Base-by-base conservation (phyloP, 2,888 invertebrate genomes). In the Cerastoderma edule region DNA sequence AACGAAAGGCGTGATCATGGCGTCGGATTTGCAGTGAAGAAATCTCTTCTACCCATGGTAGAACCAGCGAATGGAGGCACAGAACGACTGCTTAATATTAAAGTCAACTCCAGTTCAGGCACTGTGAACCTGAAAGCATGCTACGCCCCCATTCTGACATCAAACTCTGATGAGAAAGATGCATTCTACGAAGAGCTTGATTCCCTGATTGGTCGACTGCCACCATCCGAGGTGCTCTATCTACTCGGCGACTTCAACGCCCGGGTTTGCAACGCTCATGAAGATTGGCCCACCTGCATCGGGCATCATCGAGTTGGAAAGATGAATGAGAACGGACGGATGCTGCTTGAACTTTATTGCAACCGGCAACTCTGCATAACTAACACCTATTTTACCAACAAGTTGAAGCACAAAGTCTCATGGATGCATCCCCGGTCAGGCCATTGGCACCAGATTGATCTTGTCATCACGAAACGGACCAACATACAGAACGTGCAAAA, bases 371-470 rank as follows among this genome's bases (percentile, higher is more conserved):
- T 44, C 44, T 44, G 44, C 16, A 19, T 44, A 13, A 44, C 10
- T 24, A 48, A 48, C 48, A 48, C 48, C 48, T 48, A 8, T 24
- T 48, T 48, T 16, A 4, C 4, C 6, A 48, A 4, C 19, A 48
- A 48, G 24, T 24, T 22, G 22, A 48, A n/a, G n/a, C n/a, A n/a
- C n/a, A n/a, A n/a, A n/a, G n/a, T n/a, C n/a, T n/a, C n/a, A n/a
- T n/a, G n/a, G n/a, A n/a, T n/a, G n/a, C n/a, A n/a, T n/a, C n/a
- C n/a, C n/a, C n/a, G n/a, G n/a, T n/a, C n/a, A n/a, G 4, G 48
- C 48, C 48, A 48, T 16, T 48, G 48, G 48, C 48, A 48, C 48
- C 48, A 48, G 24, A n/a, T 48, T 4, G 48, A 48, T 48, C 19
- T 48, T 24, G 16, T 48, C 48, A 48, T 48, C 48, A 48, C 48